These are phyloP conservation scores for Phalloptychus januarius DNA, from an alignment of 2,797 vertebrate genomes.

Conservation along the genomic window DNA sequence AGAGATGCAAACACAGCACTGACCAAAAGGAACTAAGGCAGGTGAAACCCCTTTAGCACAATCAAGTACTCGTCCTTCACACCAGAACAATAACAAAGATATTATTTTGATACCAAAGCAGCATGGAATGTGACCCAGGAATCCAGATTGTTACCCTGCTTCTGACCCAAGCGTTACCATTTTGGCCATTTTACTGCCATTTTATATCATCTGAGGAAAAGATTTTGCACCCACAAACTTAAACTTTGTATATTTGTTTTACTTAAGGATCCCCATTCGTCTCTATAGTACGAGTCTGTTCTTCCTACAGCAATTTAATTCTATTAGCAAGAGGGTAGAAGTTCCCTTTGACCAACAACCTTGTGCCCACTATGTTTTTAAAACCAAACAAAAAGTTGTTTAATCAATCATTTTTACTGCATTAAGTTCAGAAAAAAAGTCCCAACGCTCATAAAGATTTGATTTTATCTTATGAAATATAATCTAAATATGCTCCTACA, in stretches of 20 bases:
- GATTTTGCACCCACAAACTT: background rate
- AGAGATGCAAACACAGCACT: constrained; percentile 23
- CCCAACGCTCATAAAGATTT: background rate
- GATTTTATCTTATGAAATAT: too few species aligned
- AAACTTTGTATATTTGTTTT: background rate
- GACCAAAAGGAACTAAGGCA: constrained; percentile 19
- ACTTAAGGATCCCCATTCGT: background rate
- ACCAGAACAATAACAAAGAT: constrained; percentile 14
- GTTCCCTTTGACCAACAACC: background rate
- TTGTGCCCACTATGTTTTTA: background rate
- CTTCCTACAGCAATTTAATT: too few species aligned
- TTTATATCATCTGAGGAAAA: background rate
- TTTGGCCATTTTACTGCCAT: background rate
- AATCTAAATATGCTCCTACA: too few species aligned
- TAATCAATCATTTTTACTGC: background rate
- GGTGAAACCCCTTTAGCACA: constrained; percentile 22
- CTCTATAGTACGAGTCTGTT: too few species aligned
- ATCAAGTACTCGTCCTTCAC: constrained; percentile 11
- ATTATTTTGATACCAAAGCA: background rate
- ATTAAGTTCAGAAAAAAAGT: background rate
- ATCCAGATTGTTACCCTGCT: background rate
- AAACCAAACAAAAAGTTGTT: background rate
- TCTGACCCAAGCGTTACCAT: too few species aligned
- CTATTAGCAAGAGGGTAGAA: too few species aligned
- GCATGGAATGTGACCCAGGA: background rate